Percentiles rank a stretch among this genome's conserved stretches.
Conservation (phyloP, 2,113 vertebrate species). For the Uria aalge region DNA sequence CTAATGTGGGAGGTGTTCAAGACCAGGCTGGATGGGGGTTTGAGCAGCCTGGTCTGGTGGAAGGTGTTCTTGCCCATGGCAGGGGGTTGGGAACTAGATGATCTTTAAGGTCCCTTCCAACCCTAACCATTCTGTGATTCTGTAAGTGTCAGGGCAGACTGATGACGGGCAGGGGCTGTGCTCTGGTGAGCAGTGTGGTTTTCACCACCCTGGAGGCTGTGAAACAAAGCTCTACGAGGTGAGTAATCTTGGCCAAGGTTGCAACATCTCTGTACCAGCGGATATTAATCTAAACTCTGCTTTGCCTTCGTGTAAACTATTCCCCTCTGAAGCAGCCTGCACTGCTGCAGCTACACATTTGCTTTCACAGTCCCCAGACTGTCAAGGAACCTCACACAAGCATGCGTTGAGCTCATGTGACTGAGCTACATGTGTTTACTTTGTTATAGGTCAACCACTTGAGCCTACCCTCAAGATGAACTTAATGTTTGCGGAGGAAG, state of each 20-base stretch:
- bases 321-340: not conserved
- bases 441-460: slow-evolving; percentile 58
- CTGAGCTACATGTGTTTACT: slow-evolving; percentile 68
- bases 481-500: slow-evolving; percentile 68
- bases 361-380: slow-evolving; percentile 36
- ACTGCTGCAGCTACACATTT: slow-evolving; percentile 22
- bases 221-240: not conserved
- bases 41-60: too few species aligned
- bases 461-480: slow-evolving; percentile 72
- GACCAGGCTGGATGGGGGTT: too few species aligned
- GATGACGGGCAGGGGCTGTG: not conserved
- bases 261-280: not conserved
- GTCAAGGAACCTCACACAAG: slow-evolving; percentile 45
- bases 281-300: slow-evolving; percentile 33
- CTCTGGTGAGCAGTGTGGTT: not conserved
- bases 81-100: too few species aligned
- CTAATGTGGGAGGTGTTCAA: not conserved
- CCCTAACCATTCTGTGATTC: too few species aligned
- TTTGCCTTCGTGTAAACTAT: slow-evolving; percentile 44
- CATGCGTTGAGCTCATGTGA: slow-evolving; percentile 28
- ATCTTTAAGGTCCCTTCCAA: too few species aligned
- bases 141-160: not conserved
- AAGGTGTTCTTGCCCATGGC: too few species aligned
- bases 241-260: not conserved
- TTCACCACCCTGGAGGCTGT: not conserved